These are phyloP conservation scores for Oscheius sp. DNA, from an alignment of 2,888 invertebrate species.

Conservation along the genomic window DNA sequence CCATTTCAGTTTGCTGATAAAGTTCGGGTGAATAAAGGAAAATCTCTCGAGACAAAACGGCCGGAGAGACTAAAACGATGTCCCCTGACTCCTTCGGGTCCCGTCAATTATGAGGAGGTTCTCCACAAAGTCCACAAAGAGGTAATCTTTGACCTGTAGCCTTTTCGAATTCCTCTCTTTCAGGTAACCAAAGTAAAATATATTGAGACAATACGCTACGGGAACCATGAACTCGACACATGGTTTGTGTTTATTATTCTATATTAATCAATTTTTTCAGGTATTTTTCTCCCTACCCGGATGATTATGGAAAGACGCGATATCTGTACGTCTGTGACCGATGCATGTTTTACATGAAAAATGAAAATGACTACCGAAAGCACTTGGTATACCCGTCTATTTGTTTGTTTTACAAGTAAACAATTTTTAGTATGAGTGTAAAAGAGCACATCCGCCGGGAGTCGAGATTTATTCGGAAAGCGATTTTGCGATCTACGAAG, in stretches of 20 bases:
- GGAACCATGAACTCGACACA: constrained; percentile 29
- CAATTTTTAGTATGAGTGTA: constrained; percentile 25
- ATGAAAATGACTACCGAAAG: not conserved
- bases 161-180: not conserved
- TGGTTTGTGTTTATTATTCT: constrained; percentile 7
- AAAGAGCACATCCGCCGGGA: constrained; percentile 9
- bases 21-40: not conserved
- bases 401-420: not conserved
- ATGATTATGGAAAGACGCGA: constrained; percentile 11
- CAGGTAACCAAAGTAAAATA: constrained; percentile 33
- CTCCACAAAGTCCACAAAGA: constrained; percentile 22
- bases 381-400: constrained; percentile 22
- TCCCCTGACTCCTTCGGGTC: not conserved
- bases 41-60: not conserved
- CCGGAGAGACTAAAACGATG: not conserved
- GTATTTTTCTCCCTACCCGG: constrained; percentile 37
- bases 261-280: not conserved
- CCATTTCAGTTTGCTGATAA: not conserved
- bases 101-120: constrained; percentile 4
- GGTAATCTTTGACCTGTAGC: too few relatives aligned
- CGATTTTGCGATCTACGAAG: constrained; percentile 21
- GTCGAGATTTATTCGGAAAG: constrained; percentile 18
- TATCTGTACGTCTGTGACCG: constrained; percentile 28
- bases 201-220: constrained; percentile 18
- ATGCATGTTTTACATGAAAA: constrained; percentile 17